Base-by-base conservation (phyloP, 1,140 invertebrate species). In the Aphaenogaster ashmeadi region DNA sequence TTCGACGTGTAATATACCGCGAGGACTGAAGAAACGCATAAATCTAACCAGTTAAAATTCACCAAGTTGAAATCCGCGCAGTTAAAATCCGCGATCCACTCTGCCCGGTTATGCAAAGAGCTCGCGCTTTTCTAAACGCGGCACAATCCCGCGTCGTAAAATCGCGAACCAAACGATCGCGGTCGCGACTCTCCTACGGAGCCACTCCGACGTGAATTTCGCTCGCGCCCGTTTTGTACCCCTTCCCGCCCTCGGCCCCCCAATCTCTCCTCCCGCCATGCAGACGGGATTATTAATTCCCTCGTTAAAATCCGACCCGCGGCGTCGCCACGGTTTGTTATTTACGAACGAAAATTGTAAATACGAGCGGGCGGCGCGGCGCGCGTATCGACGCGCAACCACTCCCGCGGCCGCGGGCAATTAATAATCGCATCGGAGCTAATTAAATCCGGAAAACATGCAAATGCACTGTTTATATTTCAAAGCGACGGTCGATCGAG, bases 361-460 rank as follows among this genome's bases (percentile, higher is more conserved):
- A 94, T 91, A 94, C 91, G 88, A 83, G 62, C 83, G 89, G 88
- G 75, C 66, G 71, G 36, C 58, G 21, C 33, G 89, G 44, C 60
- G 33, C 36, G 88, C 91, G 91, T 92, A 87, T 89, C 92, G 90
- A 87, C 84, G 75, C 81, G 88, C 87, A 74, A 90, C 89, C 90
- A 60, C 78, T 87, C 91, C 89, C 91, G 89, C 86, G 77, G 79
- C 89, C 90, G 90, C 91, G 89, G 79, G 91, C 93, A 93, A 95
- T 95, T 95, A 94, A 94, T 95, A 94, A 95, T 94, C 90, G 91
- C 90, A 94, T 94, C 91, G 93, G 89, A 93, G 93, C 94, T 95
- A 95, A 95, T 95, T 95, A 95, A 95, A 94, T 94, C 91, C 91
- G 93, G 94, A 94, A 95, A 95, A 94, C 94, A 94, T 94, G 94